Percentiles rank a stretch among this genome's conserved stretches.
phyloP scores from a whole-genome alignment of 2,888 invertebrate species.

The Polyploca ridens region DNA sequence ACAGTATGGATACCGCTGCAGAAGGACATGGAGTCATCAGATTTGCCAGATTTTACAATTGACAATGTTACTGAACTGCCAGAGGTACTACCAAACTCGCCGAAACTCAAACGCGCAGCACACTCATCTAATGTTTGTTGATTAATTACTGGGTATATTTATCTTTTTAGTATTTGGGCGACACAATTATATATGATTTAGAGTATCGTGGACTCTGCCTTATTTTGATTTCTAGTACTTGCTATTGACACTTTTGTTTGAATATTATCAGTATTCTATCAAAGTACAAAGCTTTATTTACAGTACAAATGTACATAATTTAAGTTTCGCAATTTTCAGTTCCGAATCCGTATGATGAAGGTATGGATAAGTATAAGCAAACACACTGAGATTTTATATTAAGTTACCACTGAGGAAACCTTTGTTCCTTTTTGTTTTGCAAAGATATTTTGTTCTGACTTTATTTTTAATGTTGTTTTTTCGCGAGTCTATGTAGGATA shows the following conservation, averaged over 20 bases:
- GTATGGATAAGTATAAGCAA: conserved; percentile 19
- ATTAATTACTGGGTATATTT: background rate
- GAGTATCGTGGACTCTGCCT: background rate
- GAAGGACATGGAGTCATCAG: conserved; percentile 75
- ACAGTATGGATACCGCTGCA: conserved; percentile 92
- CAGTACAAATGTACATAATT: conserved; percentile 43
- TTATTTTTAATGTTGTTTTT: conserved; percentile 10
- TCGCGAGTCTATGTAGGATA: conserved; percentile 6
- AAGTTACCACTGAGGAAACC: conserved; percentile 7
- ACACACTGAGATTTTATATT: background rate
- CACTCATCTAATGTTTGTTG: conserved; percentile 39
- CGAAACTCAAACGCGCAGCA: conserved; percentile 64
- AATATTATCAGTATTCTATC: conserved; percentile 43
- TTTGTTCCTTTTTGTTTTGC: conserved; percentile 7
- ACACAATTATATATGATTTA: background rate
- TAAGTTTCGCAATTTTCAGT: conserved; percentile 27
- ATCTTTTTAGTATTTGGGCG: background rate
- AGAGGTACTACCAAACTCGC: conserved; percentile 84
- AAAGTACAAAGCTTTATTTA: conserved; percentile 41
- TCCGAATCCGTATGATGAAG: conserved; percentile 25
- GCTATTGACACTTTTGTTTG: conserved; percentile 18
- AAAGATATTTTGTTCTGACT: conserved; percentile 1
- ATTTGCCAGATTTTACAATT: conserved; percentile 87
- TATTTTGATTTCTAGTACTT: conserved; percentile 8
- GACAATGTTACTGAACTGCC: conserved; percentile 86